Percentiles rank a stretch among this genome's conserved stretches.
Evolutionary conservation across 2,888 invertebrate species (phyloP).

Genomic region (Branchipolynoe longqiensis): DNA sequence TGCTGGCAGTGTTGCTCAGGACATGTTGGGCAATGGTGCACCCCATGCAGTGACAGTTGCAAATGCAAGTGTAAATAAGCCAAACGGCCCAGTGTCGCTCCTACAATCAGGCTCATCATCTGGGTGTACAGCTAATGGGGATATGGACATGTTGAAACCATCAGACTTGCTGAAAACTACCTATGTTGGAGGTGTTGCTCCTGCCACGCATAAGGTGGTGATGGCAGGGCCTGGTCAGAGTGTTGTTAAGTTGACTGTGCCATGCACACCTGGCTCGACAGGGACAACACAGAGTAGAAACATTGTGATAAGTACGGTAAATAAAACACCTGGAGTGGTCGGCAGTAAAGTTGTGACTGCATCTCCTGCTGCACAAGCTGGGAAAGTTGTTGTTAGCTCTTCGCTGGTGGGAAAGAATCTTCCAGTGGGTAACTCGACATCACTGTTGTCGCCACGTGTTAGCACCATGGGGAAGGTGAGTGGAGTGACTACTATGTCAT

Average conservation of each 20-base stretch:
- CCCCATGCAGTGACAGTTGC: slow-evolving; percentile 33
- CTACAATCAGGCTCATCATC: not conserved
- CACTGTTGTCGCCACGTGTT: slow-evolving; percentile 73
- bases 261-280: slow-evolving; percentile 46
- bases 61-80: not conserved
- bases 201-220: not conserved
- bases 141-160: slow-evolving; percentile 43
- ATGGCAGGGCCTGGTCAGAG: slow-evolving; percentile 21
- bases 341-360: slow-evolving; percentile 74
- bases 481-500: slow-evolving; percentile 66
- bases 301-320: slow-evolving; percentile 76
- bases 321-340: slow-evolving; percentile 74
- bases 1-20: slow-evolving; percentile 33
- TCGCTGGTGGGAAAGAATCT: slow-evolving; percentile 64
- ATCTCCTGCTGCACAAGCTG: slow-evolving; percentile 60
- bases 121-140: slow-evolving; percentile 21
- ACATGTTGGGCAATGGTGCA: slow-evolving; percentile 57
- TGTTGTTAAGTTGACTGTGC: slow-evolving; percentile 57
- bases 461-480: slow-evolving; percentile 69
- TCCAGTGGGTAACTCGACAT: slow-evolving; percentile 71
- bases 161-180: slow-evolving; percentile 3
- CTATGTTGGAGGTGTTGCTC: not conserved
- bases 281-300: slow-evolving; percentile 68
- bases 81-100: slow-evolving; percentile 52
- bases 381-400: slow-evolving; percentile 63